Conservation (phyloP, 37 sponge, comb jelly and placozoan genomes). For the Spongilla lacustris region DNA sequence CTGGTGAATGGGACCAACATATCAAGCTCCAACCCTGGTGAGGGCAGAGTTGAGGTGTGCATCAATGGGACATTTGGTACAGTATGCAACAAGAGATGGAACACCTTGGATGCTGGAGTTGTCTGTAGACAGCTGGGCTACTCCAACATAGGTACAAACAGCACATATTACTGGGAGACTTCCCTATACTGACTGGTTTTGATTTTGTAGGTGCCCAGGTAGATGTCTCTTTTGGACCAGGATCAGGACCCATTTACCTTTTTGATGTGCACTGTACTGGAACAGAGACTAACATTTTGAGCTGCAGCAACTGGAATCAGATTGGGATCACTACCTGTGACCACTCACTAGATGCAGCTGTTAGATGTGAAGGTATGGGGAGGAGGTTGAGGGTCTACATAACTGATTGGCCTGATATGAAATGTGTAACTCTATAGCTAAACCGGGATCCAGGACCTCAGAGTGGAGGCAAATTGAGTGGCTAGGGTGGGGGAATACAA, state of each 20-base stretch:
- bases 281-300: slow-evolving; percentile 13
- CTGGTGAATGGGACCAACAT: slow-evolving; percentile 17
- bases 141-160: background rate
- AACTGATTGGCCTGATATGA: no score
- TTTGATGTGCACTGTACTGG: slow-evolving; percentile 55
- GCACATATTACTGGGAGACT: background rate
- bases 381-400: no score
- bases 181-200: background rate
- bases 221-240: slow-evolving; percentile 7
- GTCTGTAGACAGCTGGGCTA: background rate
- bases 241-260: slow-evolving; percentile 19
- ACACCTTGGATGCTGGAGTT: background rate
- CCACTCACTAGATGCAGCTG: slow-evolving; percentile 44
- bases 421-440: no score
- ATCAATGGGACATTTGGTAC: background rate
- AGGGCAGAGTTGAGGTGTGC: slow-evolving; percentile 25
- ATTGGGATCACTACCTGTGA: slow-evolving; percentile 25
- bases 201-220: background rate
- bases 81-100: background rate
- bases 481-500: no score
- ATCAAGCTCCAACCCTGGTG: background rate
- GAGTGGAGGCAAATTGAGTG: no score
- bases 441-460: no score
- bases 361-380: slow-evolving; percentile 35
- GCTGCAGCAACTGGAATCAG: slow-evolving; percentile 9